These are phyloP conservation scores for Operophtera brumata DNA, from an alignment of 2,888 invertebrate genomes.

Conservation along the genomic window DNA sequence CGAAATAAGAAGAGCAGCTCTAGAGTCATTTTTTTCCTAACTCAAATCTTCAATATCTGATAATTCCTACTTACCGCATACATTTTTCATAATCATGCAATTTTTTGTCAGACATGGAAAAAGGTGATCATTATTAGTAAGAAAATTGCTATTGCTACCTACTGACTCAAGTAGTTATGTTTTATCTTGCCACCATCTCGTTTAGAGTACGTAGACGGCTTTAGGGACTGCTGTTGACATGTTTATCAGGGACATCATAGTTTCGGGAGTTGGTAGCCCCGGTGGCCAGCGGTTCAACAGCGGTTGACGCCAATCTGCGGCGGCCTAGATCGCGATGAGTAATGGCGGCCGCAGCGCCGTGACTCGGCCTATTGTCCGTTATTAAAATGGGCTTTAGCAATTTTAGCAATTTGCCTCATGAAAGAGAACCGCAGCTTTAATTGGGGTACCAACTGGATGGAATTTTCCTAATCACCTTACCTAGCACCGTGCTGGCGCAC, in stretches of 20 bases:
- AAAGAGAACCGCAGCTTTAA: conserved; percentile 28
- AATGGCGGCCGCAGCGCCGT: conserved; percentile 14
- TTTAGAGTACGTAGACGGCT: too few relatives aligned
- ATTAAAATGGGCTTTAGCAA: conserved; percentile 29
- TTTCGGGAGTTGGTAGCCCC: background rate
- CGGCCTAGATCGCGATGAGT: conserved; percentile 32
- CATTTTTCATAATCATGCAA: too few relatives aligned
- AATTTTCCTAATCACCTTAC: conserved; percentile 1
- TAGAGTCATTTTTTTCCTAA: too few relatives aligned
- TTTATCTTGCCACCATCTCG: too few relatives aligned
- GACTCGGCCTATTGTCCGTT: conserved; percentile 19
- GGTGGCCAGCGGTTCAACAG: background rate
- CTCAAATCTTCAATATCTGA: too few relatives aligned
- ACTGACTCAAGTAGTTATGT: too few relatives aligned
- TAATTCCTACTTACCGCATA: too few relatives aligned
- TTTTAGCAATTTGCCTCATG: conserved; percentile 25
- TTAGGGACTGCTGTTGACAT: too few relatives aligned
- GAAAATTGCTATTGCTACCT: too few relatives aligned
- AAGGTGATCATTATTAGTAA: too few relatives aligned
- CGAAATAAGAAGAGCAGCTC: too few relatives aligned
- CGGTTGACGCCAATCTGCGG: conserved; percentile 24
- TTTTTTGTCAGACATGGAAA: too few relatives aligned
- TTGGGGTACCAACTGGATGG: conserved; percentile 13
- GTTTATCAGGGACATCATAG: background rate
- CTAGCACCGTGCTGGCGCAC: background rate